phyloP scores from a whole-genome alignment of 2,797 vertebrate genomes.

The Catostomus latipinnis region DNA sequence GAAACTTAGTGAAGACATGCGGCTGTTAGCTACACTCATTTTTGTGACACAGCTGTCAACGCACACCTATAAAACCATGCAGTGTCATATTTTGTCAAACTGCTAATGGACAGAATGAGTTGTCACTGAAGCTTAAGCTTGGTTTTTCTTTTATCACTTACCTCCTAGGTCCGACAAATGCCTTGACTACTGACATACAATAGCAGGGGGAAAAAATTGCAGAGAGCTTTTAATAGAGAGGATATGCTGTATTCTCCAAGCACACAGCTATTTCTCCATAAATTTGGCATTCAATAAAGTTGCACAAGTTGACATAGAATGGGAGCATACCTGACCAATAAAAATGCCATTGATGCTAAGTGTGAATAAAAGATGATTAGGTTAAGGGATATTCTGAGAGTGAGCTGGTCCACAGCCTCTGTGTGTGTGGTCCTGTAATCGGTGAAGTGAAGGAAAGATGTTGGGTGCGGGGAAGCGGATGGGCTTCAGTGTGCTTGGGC shows the following conservation, averaged over 20 bases:
- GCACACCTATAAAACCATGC: slow-evolving; percentile 2
- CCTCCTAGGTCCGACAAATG: neutral
- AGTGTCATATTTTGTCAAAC: slow-evolving; percentile 7
- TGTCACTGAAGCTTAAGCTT: slow-evolving; percentile 33
- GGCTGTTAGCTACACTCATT: neutral
- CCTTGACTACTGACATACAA: slow-evolving; percentile 23
- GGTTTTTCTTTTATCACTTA: slow-evolving; percentile 31
- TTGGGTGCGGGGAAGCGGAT: neutral
- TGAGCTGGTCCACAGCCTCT: neutral
- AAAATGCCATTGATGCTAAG: slow-evolving; percentile 24
- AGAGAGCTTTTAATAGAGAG: slow-evolving; percentile 4
- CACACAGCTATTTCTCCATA: slow-evolving; percentile 1
- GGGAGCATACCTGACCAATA: slow-evolving; percentile 25
- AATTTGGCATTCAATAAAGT: slow-evolving; percentile 23
- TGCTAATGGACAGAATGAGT: slow-evolving; percentile 15
- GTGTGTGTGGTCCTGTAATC: slow-evolving; percentile 37
- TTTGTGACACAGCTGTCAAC: slow-evolving; percentile 15
- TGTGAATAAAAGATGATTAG: slow-evolving; percentile 32
- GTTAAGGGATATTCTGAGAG: slow-evolving; percentile 1
- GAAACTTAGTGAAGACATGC: neutral
- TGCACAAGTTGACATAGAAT: neutral
- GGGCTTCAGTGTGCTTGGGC: slow-evolving; percentile 32
- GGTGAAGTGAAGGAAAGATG: no score
- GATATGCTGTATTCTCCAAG: slow-evolving; percentile 22
- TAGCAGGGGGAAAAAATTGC: neutral